Base-by-base conservation (phyloP, 2,797 vertebrate genomes). In the Tachyglossus aculeatus region DNA sequence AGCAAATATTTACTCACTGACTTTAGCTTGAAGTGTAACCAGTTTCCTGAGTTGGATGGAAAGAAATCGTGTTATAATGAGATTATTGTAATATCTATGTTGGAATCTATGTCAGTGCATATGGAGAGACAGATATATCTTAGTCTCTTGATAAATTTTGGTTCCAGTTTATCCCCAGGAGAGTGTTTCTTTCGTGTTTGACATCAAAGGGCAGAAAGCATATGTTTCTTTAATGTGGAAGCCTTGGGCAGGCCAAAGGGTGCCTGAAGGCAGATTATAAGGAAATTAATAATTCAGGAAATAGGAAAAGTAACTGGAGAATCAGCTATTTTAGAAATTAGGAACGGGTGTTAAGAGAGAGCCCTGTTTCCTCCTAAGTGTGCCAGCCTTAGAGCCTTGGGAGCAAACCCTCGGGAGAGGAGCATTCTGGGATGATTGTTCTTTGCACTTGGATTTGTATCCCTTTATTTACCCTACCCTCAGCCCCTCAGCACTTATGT, bases 281-380 rank as follows among this genome's bases (percentile, higher is more conserved):
- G 24, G 36, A 59, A 75, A 84, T 86, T 83, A 86, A 83, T 87
- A 84, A 87, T 85, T 86, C 82, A 80, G 63, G 37, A 50, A 16
- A 29, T 61, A 1, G 3, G 59, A 51, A 59, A 81, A 69, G 74
- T 76, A 67, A 71, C 48, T 34, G 56, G 57, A 34, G 44, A 74
- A 18, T 87, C 83, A 85, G 85, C 82, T 59, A 72, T 67, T 80
- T 73, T 60, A 18, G 16, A 18, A 25, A 18, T 24, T 18, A 29
- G 24, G 25, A 9, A 14, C 16, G 21, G 22, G 24, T 24, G n/a
- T n/a, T n/a, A n/a, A n/a, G n/a, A n/a, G n/a, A n/a, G n/a, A n/a
- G n/a, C n/a, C n/a, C n/a, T n/a, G n/a, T n/a, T n/a, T n/a, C n/a
- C n/a, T n/a, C n/a, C n/a, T n/a, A n/a, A n/a, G n/a, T n/a, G n/a